A percentile compares a stretch with the other conserved stretches of the same genome.
Conservation (phyloP, 2,888 invertebrate genomes). For the Harmothoe impar region DNA sequence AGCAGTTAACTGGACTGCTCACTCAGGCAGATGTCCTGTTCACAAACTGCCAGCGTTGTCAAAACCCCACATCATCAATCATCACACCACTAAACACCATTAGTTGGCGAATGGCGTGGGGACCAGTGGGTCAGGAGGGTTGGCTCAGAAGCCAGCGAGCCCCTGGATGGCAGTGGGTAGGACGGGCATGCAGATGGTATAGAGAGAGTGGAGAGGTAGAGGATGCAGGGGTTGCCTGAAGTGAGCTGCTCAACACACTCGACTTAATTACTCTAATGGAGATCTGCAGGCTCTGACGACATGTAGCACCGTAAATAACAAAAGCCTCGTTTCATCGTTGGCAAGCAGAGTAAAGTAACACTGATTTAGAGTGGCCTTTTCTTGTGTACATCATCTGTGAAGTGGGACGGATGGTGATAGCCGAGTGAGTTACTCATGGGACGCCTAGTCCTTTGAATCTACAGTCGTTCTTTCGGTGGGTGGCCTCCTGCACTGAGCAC, state of each 20-base stretch:
- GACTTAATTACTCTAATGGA: conserved; percentile 23
- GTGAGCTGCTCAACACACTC: background rate
- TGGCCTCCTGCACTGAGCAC: background rate
- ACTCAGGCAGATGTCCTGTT: background rate
- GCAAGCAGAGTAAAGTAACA: background rate
- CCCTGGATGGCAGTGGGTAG: background rate
- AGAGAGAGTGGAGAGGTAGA: background rate
- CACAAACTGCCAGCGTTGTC: background rate
- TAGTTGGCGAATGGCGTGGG: background rate
- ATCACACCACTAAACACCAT: background rate
- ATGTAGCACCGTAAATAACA: background rate
- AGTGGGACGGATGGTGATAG: background rate
- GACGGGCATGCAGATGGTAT: background rate
- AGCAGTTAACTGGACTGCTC: background rate
- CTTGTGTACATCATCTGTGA: background rate
- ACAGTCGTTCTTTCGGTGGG: background rate
- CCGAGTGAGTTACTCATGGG: background rate
- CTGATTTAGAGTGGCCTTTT: background rate
- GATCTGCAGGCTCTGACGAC: background rate
- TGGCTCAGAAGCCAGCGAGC: background rate
- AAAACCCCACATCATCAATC: conserved; percentile 15
- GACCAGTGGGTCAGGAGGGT: background rate
- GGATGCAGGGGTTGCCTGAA: background rate
- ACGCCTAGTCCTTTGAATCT: background rate
- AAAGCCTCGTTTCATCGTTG: background rate